These are phyloP conservation scores for Neolamprologus hecqui DNA, from an alignment of 2,113 vertebrate genomes.

Conservation along the genomic window DNA sequence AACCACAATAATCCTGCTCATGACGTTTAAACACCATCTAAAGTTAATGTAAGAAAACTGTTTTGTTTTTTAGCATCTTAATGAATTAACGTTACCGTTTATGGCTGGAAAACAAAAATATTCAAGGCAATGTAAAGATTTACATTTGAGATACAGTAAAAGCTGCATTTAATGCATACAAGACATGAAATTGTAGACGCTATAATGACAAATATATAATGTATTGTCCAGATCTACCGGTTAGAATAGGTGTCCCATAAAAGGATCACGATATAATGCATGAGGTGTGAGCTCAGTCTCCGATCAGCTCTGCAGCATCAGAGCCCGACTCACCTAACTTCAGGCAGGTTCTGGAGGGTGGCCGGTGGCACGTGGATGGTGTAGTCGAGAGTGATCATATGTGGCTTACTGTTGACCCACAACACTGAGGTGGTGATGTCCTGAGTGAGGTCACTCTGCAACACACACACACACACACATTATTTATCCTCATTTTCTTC, in stretches of 20 bases:
- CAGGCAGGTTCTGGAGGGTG: constrained; percentile 46
- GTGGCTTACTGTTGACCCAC: constrained; percentile 87
- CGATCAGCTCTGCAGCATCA: neutral
- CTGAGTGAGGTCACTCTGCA: constrained; percentile 88
- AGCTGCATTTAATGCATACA: neutral
- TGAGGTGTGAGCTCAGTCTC: neutral
- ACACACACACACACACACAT: fast-evolving
- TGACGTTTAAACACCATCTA: neutral
- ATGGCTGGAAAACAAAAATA: fast-evolving
- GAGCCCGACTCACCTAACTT: constrained; percentile 78
- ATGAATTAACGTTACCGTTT: fast-evolving
- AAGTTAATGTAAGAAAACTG: neutral
- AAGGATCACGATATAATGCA: neutral
- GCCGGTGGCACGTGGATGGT: constrained; percentile 79
- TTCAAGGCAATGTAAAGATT: neutral
- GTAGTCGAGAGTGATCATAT: constrained; percentile 98
- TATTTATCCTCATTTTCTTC: neutral
- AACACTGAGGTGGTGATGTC: constrained; percentile 93
- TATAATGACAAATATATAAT: neutral
- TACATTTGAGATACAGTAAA: neutral
- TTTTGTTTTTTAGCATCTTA: neutral
- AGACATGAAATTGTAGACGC: neutral
- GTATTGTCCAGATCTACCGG: neutral
- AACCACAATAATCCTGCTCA: neutral
- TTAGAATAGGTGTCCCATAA: neutral